A percentile compares a stretch with the other conserved stretches of the same genome.
phyloP scores from a whole-genome alignment of 2,113 vertebrate genomes.

The Psilopsiagon aurifrons region DNA sequence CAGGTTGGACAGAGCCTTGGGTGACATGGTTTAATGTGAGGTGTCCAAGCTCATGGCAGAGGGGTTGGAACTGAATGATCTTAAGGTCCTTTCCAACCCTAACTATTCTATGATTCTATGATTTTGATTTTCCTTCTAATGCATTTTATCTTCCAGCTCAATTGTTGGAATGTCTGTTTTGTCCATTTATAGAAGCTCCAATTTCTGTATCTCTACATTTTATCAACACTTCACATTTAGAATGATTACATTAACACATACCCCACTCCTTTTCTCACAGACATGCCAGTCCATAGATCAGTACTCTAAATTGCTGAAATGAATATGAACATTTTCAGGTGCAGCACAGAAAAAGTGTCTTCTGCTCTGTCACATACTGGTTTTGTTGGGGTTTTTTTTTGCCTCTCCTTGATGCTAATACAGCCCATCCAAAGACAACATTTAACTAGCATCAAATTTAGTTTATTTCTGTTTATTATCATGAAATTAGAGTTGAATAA shows the following conservation, averaged over 20 bases:
- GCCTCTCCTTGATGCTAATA: not conserved
- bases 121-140: slow-evolving; percentile 1
- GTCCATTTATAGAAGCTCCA: slow-evolving; percentile 2
- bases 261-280: slow-evolving; percentile 29
- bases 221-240: slow-evolving; percentile 61
- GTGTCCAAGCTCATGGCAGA: too few species aligned
- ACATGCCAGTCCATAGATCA: not conserved
- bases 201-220: slow-evolving; percentile 33
- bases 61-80: too few species aligned
- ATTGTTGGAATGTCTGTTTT: slow-evolving; percentile 20
- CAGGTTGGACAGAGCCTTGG: too few species aligned
- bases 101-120: too few species aligned
- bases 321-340: slow-evolving; percentile 30
- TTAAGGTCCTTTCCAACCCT: too few species aligned
- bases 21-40: too few species aligned
- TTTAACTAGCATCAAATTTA: not conserved
- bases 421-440: not conserved
- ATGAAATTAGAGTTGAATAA: not conserved
- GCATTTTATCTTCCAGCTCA: slow-evolving; percentile 37
- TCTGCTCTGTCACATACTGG: not conserved
- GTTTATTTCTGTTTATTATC: not conserved
- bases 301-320: not conserved
- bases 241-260: slow-evolving; percentile 44
- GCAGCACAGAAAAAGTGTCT: not conserved
- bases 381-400: not conserved